Conservation (phyloP, 2,888 invertebrate species). For the Operophtera brumata region DNA sequence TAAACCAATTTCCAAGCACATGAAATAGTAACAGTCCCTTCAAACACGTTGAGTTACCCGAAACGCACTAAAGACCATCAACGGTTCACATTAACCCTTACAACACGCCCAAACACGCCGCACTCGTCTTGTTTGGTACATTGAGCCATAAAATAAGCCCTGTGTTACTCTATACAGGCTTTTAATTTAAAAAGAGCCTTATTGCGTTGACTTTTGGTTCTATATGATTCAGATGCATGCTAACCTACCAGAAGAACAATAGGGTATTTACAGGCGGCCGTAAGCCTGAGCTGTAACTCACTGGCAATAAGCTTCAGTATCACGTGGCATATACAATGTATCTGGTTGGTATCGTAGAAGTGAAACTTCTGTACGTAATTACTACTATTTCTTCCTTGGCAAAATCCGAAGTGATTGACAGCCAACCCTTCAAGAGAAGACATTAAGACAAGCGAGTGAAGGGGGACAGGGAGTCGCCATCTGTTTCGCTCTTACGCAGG, state of each 20-base stretch:
- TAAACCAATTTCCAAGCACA: slow-evolving; percentile 15
- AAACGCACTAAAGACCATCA: slow-evolving; percentile 9
- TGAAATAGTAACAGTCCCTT: slow-evolving; percentile 17
- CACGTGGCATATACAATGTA: too few species aligned
- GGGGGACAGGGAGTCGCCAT: slow-evolving; percentile 2
- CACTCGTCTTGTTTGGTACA: slow-evolving; percentile 14
- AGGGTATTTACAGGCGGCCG: too few species aligned
- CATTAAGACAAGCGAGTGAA: slow-evolving; percentile 35
- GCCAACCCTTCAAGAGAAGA: slow-evolving; percentile 21
- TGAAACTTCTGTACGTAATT: neutral
- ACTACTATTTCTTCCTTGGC: slow-evolving; percentile 6
- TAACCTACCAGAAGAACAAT: too few species aligned
- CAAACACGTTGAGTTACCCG: slow-evolving; percentile 12
- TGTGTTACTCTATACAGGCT: neutral
- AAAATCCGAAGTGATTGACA: slow-evolving; percentile 30
- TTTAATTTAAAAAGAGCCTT: neutral
- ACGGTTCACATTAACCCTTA: slow-evolving; percentile 21
- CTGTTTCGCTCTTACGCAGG: slow-evolving; percentile 25
- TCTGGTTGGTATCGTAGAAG: neutral
- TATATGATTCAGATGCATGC: neutral
- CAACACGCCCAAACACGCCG: slow-evolving; percentile 7
- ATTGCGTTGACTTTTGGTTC: neutral
- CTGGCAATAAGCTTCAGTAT: too few species aligned
- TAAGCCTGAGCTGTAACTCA: too few species aligned
- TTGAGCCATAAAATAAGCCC: slow-evolving; percentile 10